Percentiles rank a stretch among this genome's conserved stretches.
These are phyloP conservation scores for Zygothrica quintamaculata DNA, from an alignment of 2,888 invertebrate genomes.

Conservation along the genomic window DNA sequence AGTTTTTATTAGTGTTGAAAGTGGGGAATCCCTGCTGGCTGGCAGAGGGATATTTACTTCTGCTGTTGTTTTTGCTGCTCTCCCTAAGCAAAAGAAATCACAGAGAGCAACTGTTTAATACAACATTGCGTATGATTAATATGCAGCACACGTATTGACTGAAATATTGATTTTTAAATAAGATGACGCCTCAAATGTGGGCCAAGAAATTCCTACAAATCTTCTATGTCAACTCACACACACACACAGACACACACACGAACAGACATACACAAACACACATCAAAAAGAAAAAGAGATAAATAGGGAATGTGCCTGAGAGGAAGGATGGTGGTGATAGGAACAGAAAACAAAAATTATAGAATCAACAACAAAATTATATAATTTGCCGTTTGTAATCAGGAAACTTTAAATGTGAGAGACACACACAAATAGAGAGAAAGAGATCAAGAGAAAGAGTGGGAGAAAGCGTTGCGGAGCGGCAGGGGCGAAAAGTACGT, in stretches of 20 bases:
- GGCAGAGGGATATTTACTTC: background rate
- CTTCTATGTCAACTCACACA: background rate
- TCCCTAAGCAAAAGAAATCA: constrained; percentile 59
- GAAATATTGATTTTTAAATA: constrained; percentile 79
- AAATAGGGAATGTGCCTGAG: too few species aligned
- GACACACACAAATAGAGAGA: too few species aligned
- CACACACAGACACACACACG: background rate
- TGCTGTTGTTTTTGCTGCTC: too few species aligned
- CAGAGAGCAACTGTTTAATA: constrained; percentile 51
- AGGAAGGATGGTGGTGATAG: too few species aligned
- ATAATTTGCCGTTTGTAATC: constrained; percentile 79
- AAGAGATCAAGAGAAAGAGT: background rate
- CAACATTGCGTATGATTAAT: constrained; percentile 74
- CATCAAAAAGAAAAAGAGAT: constrained; percentile 10
- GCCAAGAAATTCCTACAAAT: constrained; percentile 28
- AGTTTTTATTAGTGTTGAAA: constrained; percentile 73
- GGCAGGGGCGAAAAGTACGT: constrained; percentile 10
- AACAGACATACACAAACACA: constrained; percentile 3
- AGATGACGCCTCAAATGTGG: constrained; percentile 70
- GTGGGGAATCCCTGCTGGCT: constrained; percentile 29
- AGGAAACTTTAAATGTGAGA: constrained; percentile 70
- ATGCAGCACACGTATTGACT: constrained; percentile 67
- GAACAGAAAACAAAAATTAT: constrained; percentile 4
- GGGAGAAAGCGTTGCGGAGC: background rate
- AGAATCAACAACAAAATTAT: constrained; percentile 76